These are phyloP conservation scores for Stenotaenia linearis DNA, from an alignment of 2,888 invertebrate species.

Conservation along the genomic window DNA sequence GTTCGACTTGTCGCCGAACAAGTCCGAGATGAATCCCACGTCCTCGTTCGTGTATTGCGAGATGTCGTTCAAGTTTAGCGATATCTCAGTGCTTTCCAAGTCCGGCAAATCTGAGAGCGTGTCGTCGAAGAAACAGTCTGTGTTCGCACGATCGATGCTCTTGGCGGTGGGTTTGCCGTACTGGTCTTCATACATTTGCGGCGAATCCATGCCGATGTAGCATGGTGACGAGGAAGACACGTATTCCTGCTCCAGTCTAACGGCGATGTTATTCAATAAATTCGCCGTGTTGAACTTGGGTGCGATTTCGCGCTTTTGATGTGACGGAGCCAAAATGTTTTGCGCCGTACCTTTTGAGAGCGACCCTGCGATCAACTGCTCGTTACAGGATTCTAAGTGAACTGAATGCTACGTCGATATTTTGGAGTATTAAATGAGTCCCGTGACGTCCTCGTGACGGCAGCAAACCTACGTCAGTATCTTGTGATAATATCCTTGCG, in stretches of 20 bases:
- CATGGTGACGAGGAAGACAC: slow-evolving; percentile 38
- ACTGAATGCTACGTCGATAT: neutral
- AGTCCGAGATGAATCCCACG: slow-evolving; percentile 56
- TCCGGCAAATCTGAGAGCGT: slow-evolving; percentile 69
- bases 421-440: neutral
- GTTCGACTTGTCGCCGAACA: slow-evolving; percentile 67
- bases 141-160: slow-evolving; percentile 1
- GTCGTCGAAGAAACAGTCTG: slow-evolving; percentile 41
- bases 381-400: neutral
- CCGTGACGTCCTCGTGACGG: neutral
- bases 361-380: neutral
- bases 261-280: neutral
- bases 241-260: slow-evolving; percentile 35
- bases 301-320: neutral
- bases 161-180: slow-evolving; percentile 31
- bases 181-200: slow-evolving; percentile 73
- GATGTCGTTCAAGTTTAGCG: slow-evolving; percentile 85
- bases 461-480: neutral
- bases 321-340: neutral
- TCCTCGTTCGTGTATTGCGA: slow-evolving; percentile 58
- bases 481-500: neutral
- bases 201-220: slow-evolving; percentile 63
- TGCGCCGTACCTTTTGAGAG: neutral
- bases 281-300: neutral
- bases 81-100: slow-evolving; percentile 85